A percentile compares a stretch with the other conserved stretches of the same genome.
Conservation (phyloP, 2,113 vertebrate genomes). For the Electrona antarctica region DNA sequence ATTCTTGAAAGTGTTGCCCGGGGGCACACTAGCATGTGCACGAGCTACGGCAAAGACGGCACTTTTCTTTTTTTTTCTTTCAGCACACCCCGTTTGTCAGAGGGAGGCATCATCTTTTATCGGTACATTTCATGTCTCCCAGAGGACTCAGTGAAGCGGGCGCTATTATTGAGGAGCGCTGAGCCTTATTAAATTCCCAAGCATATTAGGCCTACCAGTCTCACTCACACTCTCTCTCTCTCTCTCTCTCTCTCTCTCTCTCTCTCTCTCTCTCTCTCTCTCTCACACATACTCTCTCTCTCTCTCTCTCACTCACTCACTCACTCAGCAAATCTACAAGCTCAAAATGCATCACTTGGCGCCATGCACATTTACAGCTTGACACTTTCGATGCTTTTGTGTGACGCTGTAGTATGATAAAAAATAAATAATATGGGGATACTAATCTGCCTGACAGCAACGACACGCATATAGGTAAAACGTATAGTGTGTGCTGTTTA, state of each 20-base stretch:
- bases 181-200: conserved; percentile 83
- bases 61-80: conserved; percentile 33
- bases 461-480: too few species aligned
- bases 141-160: conserved; percentile 74
- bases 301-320: conserved; percentile 25
- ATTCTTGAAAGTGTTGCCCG: conserved; percentile 69
- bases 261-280: conserved; percentile 27
- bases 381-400: too few species aligned
- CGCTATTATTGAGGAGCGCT: conserved; percentile 79
- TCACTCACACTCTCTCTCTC: conserved; percentile 39
- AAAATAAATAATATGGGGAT: too few species aligned
- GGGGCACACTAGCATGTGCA: conserved; percentile 60
- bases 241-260: conserved; percentile 39
- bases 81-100: conserved; percentile 69
- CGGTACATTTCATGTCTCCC: conserved; percentile 77
- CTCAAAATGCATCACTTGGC: too few species aligned
- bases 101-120: conserved; percentile 75
- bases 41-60: conserved; percentile 32
- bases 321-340: neutral
- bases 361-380: too few species aligned
- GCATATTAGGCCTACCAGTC: conserved; percentile 71
- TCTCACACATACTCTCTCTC: conserved; percentile 14
- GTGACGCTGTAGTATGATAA: too few species aligned
- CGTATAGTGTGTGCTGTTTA: too few species aligned
- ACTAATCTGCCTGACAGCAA: too few species aligned